phyloP scores from a whole-genome alignment of 2,888 invertebrate genomes.

The Lasioglossum lativentre region DNA sequence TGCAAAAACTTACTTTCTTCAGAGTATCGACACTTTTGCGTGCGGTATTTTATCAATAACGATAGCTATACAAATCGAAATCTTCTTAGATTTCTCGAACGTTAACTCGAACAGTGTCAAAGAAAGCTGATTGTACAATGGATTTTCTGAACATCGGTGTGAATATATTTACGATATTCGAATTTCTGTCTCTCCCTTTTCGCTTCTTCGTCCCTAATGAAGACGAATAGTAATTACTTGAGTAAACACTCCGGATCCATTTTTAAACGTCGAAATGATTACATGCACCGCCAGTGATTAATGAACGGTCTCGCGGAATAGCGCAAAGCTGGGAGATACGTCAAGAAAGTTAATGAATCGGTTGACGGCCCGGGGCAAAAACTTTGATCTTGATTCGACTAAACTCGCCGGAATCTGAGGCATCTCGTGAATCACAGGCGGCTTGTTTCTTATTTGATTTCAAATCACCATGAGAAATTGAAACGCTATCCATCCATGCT shows the following conservation, averaged over 20 bases:
- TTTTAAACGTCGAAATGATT: background rate
- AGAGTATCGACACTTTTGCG: too few species aligned
- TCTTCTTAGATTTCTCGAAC: too few species aligned
- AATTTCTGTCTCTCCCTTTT: background rate
- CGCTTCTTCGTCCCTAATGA: background rate
- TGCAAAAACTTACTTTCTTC: background rate
- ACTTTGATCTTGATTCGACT: background rate
- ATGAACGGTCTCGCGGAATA: background rate
- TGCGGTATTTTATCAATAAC: too few species aligned
- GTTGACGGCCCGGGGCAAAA: background rate
- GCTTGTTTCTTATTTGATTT: slow-evolving; percentile 26
- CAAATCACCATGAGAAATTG: background rate
- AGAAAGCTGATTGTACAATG: background rate
- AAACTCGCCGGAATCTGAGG: background rate
- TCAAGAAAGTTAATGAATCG: slow-evolving; percentile 26
- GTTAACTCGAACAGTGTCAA: too few species aligned
- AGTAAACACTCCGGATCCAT: slow-evolving; percentile 9
- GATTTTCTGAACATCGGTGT: background rate
- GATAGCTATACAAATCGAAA: too few species aligned
- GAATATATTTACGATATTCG: background rate
- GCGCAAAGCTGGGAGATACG: slow-evolving; percentile 1
- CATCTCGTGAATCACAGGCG: slow-evolving; percentile 1
- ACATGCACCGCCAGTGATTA: slow-evolving; percentile 10
- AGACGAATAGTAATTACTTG: background rate
- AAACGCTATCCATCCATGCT: background rate